Percentiles rank a stretch among this genome's conserved stretches.
Conservation (phyloP, 2,113 vertebrate genomes). For the Pan paniscus region DNA sequence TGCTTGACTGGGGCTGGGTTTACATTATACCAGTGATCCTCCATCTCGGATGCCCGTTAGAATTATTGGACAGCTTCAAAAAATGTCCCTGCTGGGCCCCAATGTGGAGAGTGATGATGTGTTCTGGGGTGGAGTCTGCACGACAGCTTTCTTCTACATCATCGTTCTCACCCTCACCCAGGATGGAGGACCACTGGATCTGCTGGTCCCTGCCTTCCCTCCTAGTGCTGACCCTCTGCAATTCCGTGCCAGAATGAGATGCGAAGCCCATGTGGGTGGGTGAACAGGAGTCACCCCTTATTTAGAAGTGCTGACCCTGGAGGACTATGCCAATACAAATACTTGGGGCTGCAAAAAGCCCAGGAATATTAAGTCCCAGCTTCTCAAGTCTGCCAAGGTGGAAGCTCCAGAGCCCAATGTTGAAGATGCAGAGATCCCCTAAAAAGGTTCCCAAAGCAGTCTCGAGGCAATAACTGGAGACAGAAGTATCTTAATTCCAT, state of each 20-base stretch:
- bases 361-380: not conserved
- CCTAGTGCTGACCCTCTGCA: not conserved
- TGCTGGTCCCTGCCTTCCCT: not conserved
- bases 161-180: too few species aligned
- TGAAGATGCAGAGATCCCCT: conserved; percentile 21
- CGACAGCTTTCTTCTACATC: not conserved
- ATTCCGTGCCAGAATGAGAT: not conserved
- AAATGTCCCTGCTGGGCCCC: not conserved
- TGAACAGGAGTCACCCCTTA: not conserved
- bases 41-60: not conserved
- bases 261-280: not conserved
- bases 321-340: not conserved
- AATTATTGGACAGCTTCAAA: not conserved
- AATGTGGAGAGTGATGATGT: not conserved
- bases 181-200: not conserved
- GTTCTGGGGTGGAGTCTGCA: not conserved
- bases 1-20: not conserved
- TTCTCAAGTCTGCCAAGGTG: not conserved
- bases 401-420: not conserved
- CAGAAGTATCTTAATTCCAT: not conserved
- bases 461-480: fast-evolving
- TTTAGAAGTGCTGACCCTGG: not conserved
- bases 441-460: conserved; percentile 7
- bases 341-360: not conserved
- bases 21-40: fast-evolving